Evolutionary conservation across 2,888 invertebrate genomes (phyloP).

Genomic region (Lepas anatifera): DNA sequence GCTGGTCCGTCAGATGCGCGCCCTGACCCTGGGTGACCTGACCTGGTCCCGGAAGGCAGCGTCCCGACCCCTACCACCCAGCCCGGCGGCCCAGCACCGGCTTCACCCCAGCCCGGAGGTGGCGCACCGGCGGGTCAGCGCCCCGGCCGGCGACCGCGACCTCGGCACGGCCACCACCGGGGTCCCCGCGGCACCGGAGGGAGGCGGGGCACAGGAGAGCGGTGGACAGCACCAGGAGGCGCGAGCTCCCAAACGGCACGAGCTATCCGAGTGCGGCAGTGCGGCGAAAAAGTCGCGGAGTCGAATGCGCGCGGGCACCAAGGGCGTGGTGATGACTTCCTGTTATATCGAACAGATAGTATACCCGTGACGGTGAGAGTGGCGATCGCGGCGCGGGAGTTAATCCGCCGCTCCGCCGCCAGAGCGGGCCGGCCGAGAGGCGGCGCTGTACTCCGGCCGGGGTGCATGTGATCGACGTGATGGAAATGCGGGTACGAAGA

Average conservation of each 20-base stretch:
- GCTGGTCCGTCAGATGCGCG: neutral
- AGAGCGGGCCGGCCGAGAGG: too few species aligned
- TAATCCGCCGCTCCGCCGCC: too few species aligned
- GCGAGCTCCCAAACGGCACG: too few species aligned
- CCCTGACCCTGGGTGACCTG: neutral
- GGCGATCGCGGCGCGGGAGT: too few species aligned
- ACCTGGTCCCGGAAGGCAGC: neutral
- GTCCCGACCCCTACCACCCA: neutral
- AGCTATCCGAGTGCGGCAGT: neutral
- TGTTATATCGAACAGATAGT: slow-evolving; percentile 7
- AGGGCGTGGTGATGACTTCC: neutral
- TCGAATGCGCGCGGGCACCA: neutral
- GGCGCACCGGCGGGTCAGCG: neutral
- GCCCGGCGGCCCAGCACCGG: neutral
- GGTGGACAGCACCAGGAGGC: neutral
- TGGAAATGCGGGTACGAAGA: too few species aligned
- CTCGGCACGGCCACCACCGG: neutral
- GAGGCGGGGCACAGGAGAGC: neutral
- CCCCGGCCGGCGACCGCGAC: neutral
- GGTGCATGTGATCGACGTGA: too few species aligned
- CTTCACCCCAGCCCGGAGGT: neutral
- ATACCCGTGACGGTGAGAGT: neutral
- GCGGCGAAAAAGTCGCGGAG: neutral
- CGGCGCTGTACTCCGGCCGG: too few species aligned
- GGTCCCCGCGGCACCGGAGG: neutral